Percentiles rank a stretch among this genome's conserved stretches.
phyloP scores from a whole-genome alignment of 2,797 vertebrate genomes.

The Melanotaenia boesemani region DNA sequence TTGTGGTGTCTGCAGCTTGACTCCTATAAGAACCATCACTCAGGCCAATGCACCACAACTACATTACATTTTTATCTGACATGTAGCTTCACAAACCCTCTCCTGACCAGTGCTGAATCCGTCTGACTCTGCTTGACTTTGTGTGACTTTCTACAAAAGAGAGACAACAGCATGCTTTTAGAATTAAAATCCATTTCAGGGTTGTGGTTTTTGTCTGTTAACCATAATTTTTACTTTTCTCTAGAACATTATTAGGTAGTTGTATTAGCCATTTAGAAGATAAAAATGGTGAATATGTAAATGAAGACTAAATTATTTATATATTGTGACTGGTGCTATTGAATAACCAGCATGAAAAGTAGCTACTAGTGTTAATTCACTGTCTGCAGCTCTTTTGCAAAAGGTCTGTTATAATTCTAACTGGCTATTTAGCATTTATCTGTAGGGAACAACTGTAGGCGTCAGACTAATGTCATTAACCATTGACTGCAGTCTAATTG shows the following conservation, averaged over 20 bases:
- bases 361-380: background rate
- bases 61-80: background rate
- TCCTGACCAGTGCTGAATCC: slow-evolving; percentile 5
- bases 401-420: slow-evolving; percentile 1
- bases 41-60: background rate
- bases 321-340: background rate
- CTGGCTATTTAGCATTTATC: slow-evolving; percentile 19
- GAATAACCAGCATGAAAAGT: slow-evolving; percentile 1
- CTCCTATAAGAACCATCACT: background rate
- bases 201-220: slow-evolving; percentile 2
- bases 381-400: slow-evolving; percentile 1
- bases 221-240: background rate
- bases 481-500: slow-evolving; percentile 26
- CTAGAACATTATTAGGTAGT: background rate
- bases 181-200: background rate
- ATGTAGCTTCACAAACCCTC: background rate
- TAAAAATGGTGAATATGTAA: background rate
- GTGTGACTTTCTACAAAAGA: slow-evolving; percentile 12
- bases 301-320: background rate
- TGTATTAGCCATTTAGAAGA: background rate
- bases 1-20: background rate
- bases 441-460: slow-evolving; percentile 21
- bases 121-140: slow-evolving; percentile 26
- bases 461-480: slow-evolving; percentile 34
- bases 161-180: background rate